These are phyloP conservation scores for Drosophila kokeensis DNA, from an alignment of 2,888 invertebrate genomes.

Conservation along the genomic window DNA sequence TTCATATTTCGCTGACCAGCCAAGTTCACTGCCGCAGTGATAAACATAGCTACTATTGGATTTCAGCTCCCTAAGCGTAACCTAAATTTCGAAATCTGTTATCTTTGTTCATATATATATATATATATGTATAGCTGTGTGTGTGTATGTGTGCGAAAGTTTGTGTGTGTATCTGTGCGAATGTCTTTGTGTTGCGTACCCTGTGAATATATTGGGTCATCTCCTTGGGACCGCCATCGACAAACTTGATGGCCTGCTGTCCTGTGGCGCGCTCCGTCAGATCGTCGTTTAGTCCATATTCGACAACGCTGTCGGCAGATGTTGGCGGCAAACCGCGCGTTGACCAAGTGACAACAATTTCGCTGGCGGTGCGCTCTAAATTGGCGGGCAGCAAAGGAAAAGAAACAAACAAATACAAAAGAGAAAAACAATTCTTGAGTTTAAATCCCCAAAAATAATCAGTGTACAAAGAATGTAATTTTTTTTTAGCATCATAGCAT, in stretches of 20 bases:
- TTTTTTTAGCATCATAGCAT: background rate
- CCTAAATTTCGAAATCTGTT: slow-evolving; percentile 62
- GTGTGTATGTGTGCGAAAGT: background rate
- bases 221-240: slow-evolving; percentile 89
- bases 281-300: slow-evolving; percentile 89
- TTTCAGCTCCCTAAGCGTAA: slow-evolving; percentile 87
- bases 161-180: background rate
- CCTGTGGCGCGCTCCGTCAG: slow-evolving; percentile 86
- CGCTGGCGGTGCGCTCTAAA: slow-evolving; percentile 87
- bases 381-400: slow-evolving; percentile 10
- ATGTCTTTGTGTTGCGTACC: slow-evolving; percentile 84
- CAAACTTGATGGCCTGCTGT: slow-evolving; percentile 87
- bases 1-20: slow-evolving; percentile 93
- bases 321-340: slow-evolving; percentile 89
- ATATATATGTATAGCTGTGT: background rate
- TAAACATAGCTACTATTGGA: slow-evolving; percentile 90
- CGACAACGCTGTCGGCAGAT: slow-evolving; percentile 87
- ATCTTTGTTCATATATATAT: background rate
- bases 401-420: slow-evolving; percentile 46
- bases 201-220: slow-evolving; percentile 92
- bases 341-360: slow-evolving; percentile 93
- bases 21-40: slow-evolving; percentile 91
- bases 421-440: slow-evolving; percentile 43
- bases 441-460: slow-evolving; percentile 10
- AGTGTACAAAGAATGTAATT: background rate